Percentiles rank a stretch among this genome's conserved stretches.
Evolutionary conservation across 2,113 vertebrate genomes (phyloP).

Genomic region (Halichoerus grypus): DNA sequence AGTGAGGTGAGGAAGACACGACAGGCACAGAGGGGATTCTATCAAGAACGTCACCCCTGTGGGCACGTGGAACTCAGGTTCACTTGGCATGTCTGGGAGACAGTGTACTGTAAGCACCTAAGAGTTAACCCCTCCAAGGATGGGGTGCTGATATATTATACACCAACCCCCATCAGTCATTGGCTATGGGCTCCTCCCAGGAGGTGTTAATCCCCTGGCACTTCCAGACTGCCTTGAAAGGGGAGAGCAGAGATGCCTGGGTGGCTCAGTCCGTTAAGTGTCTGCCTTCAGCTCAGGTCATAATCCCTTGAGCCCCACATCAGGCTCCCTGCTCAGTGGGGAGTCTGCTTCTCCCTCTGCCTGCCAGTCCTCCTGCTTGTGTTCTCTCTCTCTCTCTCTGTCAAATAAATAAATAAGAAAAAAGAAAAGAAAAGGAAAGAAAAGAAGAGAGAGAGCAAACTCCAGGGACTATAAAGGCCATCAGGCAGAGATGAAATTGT

Average conservation of each 20-base stretch:
- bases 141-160: neutral
- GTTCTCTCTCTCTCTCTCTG: no score
- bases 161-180: neutral
- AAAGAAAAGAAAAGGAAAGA: no score
- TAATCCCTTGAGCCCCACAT: no score
- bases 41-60: neutral
- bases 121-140: neutral
- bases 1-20: neutral
- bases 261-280: no score
- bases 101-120: neutral
- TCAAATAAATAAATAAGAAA: no score
- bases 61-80: neutral
- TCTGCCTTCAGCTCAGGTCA: no score
- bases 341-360: no score
- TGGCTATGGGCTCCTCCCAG: neutral
- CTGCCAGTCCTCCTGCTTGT: no score
- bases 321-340: no score
- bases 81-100: neutral
- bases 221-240: neutral
- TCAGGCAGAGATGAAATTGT: neutral
- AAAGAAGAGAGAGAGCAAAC: neutral
- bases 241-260: neutral
- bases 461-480: neutral
- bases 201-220: neutral
- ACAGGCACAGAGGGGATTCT: fast-evolving